Evolutionary conservation across 1,140 invertebrate genomes (phyloP), one percentile per base, ranked within the genome.

Genomic region (Gerris buenoi): DNA sequence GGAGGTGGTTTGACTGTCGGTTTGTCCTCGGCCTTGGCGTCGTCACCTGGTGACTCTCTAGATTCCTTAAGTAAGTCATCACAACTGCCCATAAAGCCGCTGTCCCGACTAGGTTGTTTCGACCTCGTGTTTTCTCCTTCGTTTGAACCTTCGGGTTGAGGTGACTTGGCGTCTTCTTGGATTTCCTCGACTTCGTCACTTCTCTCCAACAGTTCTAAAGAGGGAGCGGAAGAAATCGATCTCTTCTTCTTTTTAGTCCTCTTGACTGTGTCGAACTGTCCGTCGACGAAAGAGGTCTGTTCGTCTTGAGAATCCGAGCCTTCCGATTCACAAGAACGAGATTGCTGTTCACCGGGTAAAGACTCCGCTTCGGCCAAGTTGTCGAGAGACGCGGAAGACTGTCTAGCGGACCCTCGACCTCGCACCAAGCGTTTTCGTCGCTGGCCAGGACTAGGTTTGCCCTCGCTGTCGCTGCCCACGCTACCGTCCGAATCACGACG

Each of bases 51-150:
- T 33, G 33, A 70, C 60, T 67, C 76, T 73, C 59, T 81, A 83
- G 14, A 79, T 75, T 71, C 81, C 73, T 89, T 88, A 3, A 91
- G 77, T 46, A 93, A 77, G 75, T 93, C 90, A 73, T 93, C 90
- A 72, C 89, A 91, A 73, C 89, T 93, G 2, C 90, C 90, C 46
- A 92, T 85, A 71, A 93, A 93, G 2, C 90, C 90, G 70, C 89
- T 91, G 75, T 93, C 90, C 65, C 90, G 79, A 72, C 88, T 91
- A 67, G 90, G 88, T 73, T 90, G 87, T 74, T 88, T 88, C 66
- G 80, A 82, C 59, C 71, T 23, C 76, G 61, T 78, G 28, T 27
- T 68, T 3, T 72, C 70, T 0, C 66, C 64, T n/a, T 67, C 59
- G 18, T 29, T 10, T 65, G 57, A 1, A 56, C 67, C 27, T n/a